phyloP scores from a whole-genome alignment of 2,113 vertebrate genomes.

The Trematocara marginatum region DNA sequence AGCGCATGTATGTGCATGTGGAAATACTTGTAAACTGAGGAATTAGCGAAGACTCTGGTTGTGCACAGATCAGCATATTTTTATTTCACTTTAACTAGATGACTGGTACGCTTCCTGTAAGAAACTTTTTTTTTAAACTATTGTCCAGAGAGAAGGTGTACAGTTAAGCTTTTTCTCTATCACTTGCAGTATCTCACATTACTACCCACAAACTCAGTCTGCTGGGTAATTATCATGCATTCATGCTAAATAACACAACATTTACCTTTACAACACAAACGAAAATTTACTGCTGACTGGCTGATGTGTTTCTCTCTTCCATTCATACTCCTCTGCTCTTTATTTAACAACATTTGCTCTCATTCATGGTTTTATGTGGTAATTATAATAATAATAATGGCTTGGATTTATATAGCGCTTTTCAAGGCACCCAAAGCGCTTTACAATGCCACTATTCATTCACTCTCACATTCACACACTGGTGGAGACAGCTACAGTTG shows the following conservation, averaged over 20 bases:
- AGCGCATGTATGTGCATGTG: not conserved
- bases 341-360: not conserved
- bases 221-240: constrained; percentile 12
- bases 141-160: not conserved
- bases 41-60: not conserved
- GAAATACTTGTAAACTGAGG: not conserved
- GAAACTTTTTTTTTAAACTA: not conserved
- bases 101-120: not conserved
- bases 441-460: too few relatives aligned
- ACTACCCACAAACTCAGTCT: not conserved
- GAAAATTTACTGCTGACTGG: not conserved
- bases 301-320: not conserved
- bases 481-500: too few relatives aligned
- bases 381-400: not conserved
- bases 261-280: not conserved
- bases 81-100: not conserved
- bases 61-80: not conserved
- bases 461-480: too few relatives aligned
- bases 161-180: not conserved
- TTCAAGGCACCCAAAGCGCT: too few relatives aligned
- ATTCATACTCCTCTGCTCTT: not conserved
- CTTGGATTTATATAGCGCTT: too few relatives aligned
- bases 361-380: not conserved
- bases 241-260: constrained; percentile 19
- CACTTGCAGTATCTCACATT: not conserved